Evolutionary conservation across 2,888 invertebrate genomes (phyloP).

Genomic region (Holacanthella duospinosa): DNA sequence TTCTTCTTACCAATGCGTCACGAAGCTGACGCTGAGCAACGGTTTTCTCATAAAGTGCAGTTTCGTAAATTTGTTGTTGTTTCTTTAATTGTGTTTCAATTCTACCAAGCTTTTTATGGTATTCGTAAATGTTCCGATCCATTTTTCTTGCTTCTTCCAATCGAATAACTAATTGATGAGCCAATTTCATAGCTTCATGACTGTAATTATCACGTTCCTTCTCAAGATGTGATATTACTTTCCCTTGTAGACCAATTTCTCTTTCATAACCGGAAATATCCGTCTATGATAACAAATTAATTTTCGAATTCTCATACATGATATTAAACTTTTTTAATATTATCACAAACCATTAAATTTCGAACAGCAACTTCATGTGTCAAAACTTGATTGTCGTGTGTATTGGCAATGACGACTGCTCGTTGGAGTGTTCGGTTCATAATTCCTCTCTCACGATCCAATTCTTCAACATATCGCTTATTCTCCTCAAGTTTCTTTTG

Average conservation of each 20-base stretch:
- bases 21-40: slow-evolving; percentile 27
- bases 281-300: not conserved
- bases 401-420: slow-evolving; percentile 21
- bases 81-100: slow-evolving; percentile 28
- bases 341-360: slow-evolving; percentile 21
- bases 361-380: slow-evolving; percentile 27
- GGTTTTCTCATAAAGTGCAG: slow-evolving; percentile 26
- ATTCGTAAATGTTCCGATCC: slow-evolving; percentile 26
- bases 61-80: slow-evolving; percentile 27
- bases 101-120: slow-evolving; percentile 23
- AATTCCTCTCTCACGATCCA: slow-evolving; percentile 28
- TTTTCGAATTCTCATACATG: not conserved
- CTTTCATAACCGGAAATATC: slow-evolving; percentile 23
- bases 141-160: slow-evolving; percentile 30
- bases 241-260: slow-evolving; percentile 24
- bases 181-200: slow-evolving; percentile 29
- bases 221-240: slow-evolving; percentile 26
- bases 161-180: slow-evolving; percentile 25
- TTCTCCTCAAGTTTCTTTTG: slow-evolving; percentile 29
- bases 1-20: slow-evolving; percentile 21
- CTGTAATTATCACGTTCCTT: slow-evolving; percentile 31
- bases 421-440: slow-evolving; percentile 29
- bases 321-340: not conserved
- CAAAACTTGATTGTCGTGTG: slow-evolving; percentile 27
- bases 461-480: slow-evolving; percentile 25